A percentile compares a stretch with the other conserved stretches of the same genome.
Conservation (phyloP, 23 tunicate genomes). For the Halocynthia roretzi region DNA sequence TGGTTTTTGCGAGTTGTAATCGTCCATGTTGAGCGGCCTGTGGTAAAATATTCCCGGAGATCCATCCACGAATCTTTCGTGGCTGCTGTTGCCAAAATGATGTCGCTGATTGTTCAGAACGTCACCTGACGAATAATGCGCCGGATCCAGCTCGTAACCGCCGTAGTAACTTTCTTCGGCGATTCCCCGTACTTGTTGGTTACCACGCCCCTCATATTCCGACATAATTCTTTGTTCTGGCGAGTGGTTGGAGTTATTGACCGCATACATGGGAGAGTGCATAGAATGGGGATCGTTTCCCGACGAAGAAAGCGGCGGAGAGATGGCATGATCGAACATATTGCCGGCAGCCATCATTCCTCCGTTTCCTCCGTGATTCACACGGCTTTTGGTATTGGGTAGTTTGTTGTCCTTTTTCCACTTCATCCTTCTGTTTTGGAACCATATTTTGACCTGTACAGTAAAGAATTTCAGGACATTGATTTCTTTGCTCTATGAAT, state of each 20-base stretch:
- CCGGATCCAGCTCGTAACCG: background rate
- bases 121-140: background rate
- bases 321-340: conserved; percentile 18
- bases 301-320: conserved; percentile 27
- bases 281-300: conserved; percentile 37
- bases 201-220: background rate
- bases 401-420: conserved; percentile 95
- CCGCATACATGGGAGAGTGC: conserved; percentile 28
- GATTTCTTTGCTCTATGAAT: background rate
- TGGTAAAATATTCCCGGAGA: conserved; percentile 22
- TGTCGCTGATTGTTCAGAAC: conserved; percentile 5
- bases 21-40: conserved; percentile 1
- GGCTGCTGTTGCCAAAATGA: conserved; percentile 4
- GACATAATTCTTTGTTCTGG: conserved; percentile 27
- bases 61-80: conserved; percentile 23
- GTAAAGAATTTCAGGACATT: background rate
- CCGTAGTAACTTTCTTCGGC: conserved; percentile 8
- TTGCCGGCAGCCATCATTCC: conserved; percentile 1
- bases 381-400: conserved; percentile 78
- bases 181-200: background rate
- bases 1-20: conserved; percentile 12
- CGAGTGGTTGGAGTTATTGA: conserved; percentile 6
- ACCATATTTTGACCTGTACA: conserved; percentile 89
- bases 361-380: conserved; percentile 7
- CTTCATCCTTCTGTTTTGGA: conserved; percentile 94